Evolutionary conservation across 53 echinoderm and acorn worm genomes (phyloP).

Genomic region (Temnopleurus reevesii): DNA sequence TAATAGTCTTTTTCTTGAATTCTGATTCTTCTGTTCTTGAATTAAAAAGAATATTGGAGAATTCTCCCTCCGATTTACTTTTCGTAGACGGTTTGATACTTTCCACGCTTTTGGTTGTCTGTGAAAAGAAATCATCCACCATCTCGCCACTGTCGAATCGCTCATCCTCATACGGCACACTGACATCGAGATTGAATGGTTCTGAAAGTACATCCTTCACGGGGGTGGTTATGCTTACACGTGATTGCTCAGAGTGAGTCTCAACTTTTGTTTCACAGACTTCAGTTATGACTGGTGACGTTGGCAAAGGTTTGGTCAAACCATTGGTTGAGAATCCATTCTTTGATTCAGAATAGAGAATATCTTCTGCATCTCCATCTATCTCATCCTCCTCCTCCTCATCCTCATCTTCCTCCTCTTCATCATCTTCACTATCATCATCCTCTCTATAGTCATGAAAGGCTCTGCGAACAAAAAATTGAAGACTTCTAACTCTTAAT

Average conservation of each 20-base stretch:
- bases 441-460: neutral
- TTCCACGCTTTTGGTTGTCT: neutral
- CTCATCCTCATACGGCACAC: conserved; percentile 35
- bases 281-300: conserved; percentile 28
- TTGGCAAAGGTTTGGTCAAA: neutral
- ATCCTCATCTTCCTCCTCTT: neutral
- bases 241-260: neutral
- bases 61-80: neutral
- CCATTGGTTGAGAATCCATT: neutral
- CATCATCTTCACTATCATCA: neutral
- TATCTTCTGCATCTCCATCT: neutral
- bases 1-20: neutral
- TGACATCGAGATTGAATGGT: conserved; percentile 1
- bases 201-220: neutral
- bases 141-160: conserved; percentile 41
- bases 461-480: neutral
- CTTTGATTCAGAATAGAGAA: neutral
- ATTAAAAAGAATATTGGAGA: neutral
- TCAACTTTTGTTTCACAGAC: neutral
- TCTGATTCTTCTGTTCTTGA: neutral
- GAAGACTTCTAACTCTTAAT: neutral
- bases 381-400: neutral
- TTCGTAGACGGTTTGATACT: neutral
- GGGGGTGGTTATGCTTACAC: neutral
- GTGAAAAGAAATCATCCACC: conserved; percentile 6